A percentile compares a stretch with the other conserved stretches of the same genome.
phyloP scores from a whole-genome alignment of 2,888 invertebrate species.

The Hololepta plana region DNA sequence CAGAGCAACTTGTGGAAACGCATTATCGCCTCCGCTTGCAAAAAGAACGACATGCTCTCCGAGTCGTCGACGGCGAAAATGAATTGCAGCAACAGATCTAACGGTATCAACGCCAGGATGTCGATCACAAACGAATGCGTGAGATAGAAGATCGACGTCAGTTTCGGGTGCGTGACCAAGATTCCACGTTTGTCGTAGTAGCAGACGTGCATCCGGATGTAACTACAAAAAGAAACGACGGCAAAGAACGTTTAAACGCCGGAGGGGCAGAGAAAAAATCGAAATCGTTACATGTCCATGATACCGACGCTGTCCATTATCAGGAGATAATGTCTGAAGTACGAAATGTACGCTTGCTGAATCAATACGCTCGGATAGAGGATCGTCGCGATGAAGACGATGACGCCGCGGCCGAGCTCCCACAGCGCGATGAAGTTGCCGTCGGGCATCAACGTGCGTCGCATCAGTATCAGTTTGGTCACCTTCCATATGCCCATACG shows the following conservation, averaged over 20 bases:
- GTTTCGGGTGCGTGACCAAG: conserved; percentile 10
- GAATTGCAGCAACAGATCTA: too few species aligned
- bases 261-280: too few species aligned
- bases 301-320: background rate
- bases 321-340: background rate
- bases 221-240: too few species aligned
- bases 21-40: conserved; percentile 1
- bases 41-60: background rate
- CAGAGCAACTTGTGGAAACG: conserved; percentile 5
- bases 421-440: conserved; percentile 13
- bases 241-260: too few species aligned
- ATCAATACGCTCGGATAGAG: conserved; percentile 4
- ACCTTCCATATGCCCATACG: conserved; percentile 5
- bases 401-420: conserved; percentile 11
- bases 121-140: conserved; percentile 10
- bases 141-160: conserved; percentile 9
- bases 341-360: conserved; percentile 6
- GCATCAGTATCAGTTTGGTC: conserved; percentile 1
- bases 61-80: too few species aligned
- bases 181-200: conserved; percentile 10
- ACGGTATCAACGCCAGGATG: conserved; percentile 8
- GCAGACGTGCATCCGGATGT: conserved; percentile 10
- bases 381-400: conserved; percentile 10
- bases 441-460: conserved; percentile 14
- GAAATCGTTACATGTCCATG: background rate